A percentile compares a stretch with the other conserved stretches of the same genome.
These are phyloP conservation scores for Rhineura floridana DNA, from an alignment of 2,113 vertebrate genomes.

Conservation along the genomic window DNA sequence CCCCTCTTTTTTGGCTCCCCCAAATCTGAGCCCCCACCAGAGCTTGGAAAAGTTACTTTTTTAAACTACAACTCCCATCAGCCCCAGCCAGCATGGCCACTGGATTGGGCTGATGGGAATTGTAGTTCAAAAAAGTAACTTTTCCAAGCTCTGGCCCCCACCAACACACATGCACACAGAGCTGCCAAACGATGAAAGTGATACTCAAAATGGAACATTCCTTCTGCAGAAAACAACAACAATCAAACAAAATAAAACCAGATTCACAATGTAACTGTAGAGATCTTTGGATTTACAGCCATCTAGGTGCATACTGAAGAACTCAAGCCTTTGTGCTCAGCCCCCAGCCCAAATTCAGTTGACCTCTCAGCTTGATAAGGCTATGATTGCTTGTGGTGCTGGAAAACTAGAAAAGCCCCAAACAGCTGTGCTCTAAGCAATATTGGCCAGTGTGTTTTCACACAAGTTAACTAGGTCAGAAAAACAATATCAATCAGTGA, in stretches of 20 bases:
- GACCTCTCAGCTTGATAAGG: neutral
- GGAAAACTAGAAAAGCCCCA: constrained; percentile 27
- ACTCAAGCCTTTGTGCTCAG: neutral
- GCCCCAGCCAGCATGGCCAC: too few relatives aligned
- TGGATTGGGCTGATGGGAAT: too few relatives aligned
- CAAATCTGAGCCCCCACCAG: too few relatives aligned
- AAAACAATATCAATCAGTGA: neutral
- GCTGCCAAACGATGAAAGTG: neutral
- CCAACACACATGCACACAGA: neutral
- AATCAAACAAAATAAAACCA: neutral
- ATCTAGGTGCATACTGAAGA: neutral
- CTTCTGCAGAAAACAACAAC: neutral
- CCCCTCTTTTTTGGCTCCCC: too few relatives aligned
- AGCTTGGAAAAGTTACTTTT: too few relatives aligned
- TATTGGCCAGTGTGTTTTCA: neutral
- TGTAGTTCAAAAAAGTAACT: too few relatives aligned
- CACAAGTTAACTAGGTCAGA: neutral
- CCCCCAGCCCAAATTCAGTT: neutral
- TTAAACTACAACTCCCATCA: too few relatives aligned
- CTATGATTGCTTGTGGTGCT: constrained; percentile 19
- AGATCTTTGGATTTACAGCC: neutral
- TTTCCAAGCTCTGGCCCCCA: too few relatives aligned
- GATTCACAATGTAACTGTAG: neutral
- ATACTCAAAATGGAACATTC: neutral
- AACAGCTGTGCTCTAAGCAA: constrained; percentile 20